These are phyloP conservation scores for Phania funesta DNA, from an alignment of 2,888 invertebrate genomes.

Conservation along the genomic window DNA sequence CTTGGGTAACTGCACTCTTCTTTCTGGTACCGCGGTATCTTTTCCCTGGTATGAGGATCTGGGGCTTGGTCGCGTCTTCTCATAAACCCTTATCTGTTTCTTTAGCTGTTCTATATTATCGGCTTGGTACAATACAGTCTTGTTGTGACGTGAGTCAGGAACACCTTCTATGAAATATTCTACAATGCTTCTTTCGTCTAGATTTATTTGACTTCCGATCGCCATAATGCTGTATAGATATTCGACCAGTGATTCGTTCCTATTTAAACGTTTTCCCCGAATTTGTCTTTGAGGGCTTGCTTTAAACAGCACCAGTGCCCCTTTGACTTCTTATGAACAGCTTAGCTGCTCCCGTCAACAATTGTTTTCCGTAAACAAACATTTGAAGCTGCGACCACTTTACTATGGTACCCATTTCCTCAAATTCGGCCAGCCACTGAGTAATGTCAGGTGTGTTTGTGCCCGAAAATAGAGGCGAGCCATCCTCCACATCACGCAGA, in stretches of 20 bases:
- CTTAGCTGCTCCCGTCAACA: constrained; percentile 5
- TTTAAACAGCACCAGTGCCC: no score
- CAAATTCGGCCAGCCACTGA: constrained; percentile 14
- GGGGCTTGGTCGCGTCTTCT: background rate
- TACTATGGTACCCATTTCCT: constrained; percentile 38
- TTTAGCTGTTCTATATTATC: background rate
- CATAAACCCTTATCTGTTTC: background rate
- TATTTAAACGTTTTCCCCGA: constrained; percentile 33
- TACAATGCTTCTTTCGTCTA: constrained; percentile 46
- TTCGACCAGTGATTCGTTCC: constrained; percentile 43
- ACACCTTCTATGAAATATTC: background rate
- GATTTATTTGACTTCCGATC: constrained; percentile 41
- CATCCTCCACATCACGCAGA: constrained; percentile 39
- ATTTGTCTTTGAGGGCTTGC: no score
- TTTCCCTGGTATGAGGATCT: background rate
- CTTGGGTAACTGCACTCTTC: background rate
- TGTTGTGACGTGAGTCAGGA: background rate
- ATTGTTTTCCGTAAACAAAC: constrained; percentile 7
- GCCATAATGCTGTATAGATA: constrained; percentile 57
- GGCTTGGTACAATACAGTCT: background rate
- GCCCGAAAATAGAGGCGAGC: constrained; percentile 15
- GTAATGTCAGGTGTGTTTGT: constrained; percentile 32
- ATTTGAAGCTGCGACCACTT: constrained; percentile 17
- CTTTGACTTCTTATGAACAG: constrained; percentile 23
- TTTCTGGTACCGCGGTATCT: background rate